Conservation (phyloP, 2,797 vertebrate genomes). For the Enteromius fasciolatus region DNA sequence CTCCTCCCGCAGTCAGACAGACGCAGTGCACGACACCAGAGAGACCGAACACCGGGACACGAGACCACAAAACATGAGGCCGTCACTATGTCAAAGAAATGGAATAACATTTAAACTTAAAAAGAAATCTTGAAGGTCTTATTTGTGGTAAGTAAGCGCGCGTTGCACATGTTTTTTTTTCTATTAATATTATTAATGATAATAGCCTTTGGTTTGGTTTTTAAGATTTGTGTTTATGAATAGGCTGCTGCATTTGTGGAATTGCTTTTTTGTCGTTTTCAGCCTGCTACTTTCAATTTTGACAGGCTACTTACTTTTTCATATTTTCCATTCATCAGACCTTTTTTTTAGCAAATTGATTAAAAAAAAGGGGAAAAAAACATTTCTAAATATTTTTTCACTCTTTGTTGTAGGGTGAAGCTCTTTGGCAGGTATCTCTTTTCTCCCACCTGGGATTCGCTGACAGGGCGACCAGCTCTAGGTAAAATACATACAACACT, state of each 20-base stretch:
- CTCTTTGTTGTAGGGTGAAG: slow-evolving; percentile 69
- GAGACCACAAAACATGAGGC: slow-evolving; percentile 22
- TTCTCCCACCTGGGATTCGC: slow-evolving; percentile 75
- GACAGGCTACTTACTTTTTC: background rate
- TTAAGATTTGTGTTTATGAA: background rate
- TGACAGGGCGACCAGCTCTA: slow-evolving; percentile 71
- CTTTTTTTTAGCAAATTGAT: background rate
- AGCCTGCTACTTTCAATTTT: background rate
- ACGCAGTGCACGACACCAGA: slow-evolving; percentile 1
- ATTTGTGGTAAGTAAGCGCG: slow-evolving; percentile 29
- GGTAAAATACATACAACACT: slow-evolving; percentile 54
- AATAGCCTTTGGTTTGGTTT: background rate
- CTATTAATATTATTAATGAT: background rate
- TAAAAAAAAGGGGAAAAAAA: background rate
- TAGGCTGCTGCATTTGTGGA: background rate
- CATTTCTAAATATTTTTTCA: background rate
- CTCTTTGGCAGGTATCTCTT: slow-evolving; percentile 71
- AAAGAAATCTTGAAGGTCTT: slow-evolving; percentile 31
- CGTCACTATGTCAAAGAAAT: slow-evolving; percentile 8
- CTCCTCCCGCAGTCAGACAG: slow-evolving; percentile 3
- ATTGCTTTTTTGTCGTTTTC: background rate
- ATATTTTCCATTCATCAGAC: background rate
- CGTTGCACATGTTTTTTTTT: background rate
- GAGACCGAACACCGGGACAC: slow-evolving; percentile 2
- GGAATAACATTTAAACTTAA: slow-evolving; percentile 25